Evolutionary conservation across 2,113 vertebrate genomes (phyloP).

Genomic region (Todiramphus saurophagus): DNA sequence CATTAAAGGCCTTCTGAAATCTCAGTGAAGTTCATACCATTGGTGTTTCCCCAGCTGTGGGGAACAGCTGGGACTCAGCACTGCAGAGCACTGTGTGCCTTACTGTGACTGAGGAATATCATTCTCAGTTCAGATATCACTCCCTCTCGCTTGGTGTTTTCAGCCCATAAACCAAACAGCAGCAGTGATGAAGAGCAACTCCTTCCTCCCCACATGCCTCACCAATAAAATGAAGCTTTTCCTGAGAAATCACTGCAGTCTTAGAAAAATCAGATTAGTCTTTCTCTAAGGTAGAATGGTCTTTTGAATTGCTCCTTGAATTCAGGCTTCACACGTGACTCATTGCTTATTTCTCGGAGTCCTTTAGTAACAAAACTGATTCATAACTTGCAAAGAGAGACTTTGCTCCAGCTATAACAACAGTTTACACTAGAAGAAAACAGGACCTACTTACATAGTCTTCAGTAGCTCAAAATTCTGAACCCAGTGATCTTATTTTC

Average conservation of each 20-base stretch:
- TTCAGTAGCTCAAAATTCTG: background rate
- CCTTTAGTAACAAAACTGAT: background rate
- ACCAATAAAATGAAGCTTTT: background rate
- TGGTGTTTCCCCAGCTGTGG: background rate
- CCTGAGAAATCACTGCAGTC: background rate
- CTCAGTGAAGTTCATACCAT: background rate
- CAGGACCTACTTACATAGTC: background rate
- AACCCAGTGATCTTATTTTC: background rate
- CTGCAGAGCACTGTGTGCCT: background rate
- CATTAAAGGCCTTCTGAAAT: background rate
- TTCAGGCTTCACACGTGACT: background rate
- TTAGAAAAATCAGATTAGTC: background rate
- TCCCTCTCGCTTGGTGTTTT: background rate
- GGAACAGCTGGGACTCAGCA: background rate
- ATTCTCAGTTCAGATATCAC: background rate
- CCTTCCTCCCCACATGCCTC: background rate
- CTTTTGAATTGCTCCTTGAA: background rate
- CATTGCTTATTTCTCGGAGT: background rate
- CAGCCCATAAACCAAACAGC: background rate
- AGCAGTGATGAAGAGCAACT: background rate
- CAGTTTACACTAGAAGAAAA: background rate
- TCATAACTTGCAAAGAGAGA: background rate
- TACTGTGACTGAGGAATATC: background rate
- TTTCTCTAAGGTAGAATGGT: background rate
- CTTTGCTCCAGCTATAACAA: background rate